Base-by-base conservation (phyloP, 2,888 invertebrate genomes). In the Amiota mariae region DNA sequence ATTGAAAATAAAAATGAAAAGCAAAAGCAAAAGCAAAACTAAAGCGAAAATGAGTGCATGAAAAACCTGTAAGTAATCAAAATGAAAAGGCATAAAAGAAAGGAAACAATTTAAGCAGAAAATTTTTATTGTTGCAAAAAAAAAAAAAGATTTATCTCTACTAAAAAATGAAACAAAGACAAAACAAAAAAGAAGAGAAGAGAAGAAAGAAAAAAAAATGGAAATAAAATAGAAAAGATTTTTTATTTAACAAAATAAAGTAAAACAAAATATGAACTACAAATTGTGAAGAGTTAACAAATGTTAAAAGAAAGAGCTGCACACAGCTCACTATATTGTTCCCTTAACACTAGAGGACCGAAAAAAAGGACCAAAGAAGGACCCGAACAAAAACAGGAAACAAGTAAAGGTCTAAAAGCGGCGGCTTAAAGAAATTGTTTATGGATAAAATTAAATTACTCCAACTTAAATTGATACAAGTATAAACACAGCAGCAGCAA, bases 391-490 rank as follows among this genome's bases (percentile, higher is more conserved):
- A 63, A 47, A 63, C 11, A 36, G 9, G 63, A 36, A 24, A n/a
- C 46, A 13, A 24, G n/a, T n/a, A 47, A 46, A 13, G 36, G 24
- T 46, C 36, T 15, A 24, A 24, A 24, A 63, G 13, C 8, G 46
- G 46, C 12, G 63, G 46, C 63, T 36, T 63, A 63, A 46, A 63
- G n/a, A 63, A 63, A 63, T 63, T 63, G 63, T 63, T 63, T 63
- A 63, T 63, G 15, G 63, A 36, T 6, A 36, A 36, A 63, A 63
- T 63, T 63, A 46, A 63, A 63, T 63, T 63, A 63, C 46, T 46
- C 46, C 46, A 63, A 63, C 63, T 63, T 46, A 63, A 63, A 63
- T 63, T 63, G 63, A 63, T 63, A 13, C 36, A 36, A 63, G 46
- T 11, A 13, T n/a, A n/a, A 54, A 9, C 11, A 11, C 54, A 15